These are phyloP conservation scores for Dromius quadrimaculatus DNA, from an alignment of 2,888 invertebrate species.

Conservation along the genomic window DNA sequence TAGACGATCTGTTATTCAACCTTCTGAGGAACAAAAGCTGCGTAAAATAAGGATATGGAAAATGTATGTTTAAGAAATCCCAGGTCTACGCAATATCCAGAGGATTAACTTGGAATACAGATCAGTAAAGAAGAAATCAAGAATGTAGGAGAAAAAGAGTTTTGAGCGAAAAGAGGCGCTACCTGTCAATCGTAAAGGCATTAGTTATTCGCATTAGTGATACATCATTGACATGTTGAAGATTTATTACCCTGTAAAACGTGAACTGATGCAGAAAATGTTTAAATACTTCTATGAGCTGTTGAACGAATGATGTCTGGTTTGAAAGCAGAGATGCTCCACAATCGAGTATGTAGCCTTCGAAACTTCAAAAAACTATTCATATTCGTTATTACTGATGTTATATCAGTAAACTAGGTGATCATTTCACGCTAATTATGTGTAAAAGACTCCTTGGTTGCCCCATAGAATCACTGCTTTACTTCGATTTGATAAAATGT, in stretches of 20 bases:
- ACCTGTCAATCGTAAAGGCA: slow-evolving; percentile 7
- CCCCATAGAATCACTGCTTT: no score
- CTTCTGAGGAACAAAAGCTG: slow-evolving; percentile 5
- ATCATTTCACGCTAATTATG: no score
- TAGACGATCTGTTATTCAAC: slow-evolving; percentile 13
- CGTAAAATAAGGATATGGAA: background rate
- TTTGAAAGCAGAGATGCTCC: no score
- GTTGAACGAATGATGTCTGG: no score
- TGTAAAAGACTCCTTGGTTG: no score
- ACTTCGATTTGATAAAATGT: no score
- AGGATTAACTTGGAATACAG: background rate
- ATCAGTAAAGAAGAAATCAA: background rate
- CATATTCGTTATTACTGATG: no score
- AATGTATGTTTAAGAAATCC: slow-evolving; percentile 12
- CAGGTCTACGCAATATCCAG: background rate
- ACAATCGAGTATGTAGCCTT: no score
- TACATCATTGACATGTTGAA: slow-evolving; percentile 3
- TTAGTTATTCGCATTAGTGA: slow-evolving; percentile 14
- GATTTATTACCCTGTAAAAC: slow-evolving; percentile 21
- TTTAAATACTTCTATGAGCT: background rate
- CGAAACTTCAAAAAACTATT: no score
- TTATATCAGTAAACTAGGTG: no score
- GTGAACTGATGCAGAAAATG: slow-evolving; percentile 12
- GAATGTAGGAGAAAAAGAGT: slow-evolving; percentile 6
- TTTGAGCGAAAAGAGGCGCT: background rate